Conservation (phyloP, 2,888 invertebrate species). For the Antheraea yamamai region DNA sequence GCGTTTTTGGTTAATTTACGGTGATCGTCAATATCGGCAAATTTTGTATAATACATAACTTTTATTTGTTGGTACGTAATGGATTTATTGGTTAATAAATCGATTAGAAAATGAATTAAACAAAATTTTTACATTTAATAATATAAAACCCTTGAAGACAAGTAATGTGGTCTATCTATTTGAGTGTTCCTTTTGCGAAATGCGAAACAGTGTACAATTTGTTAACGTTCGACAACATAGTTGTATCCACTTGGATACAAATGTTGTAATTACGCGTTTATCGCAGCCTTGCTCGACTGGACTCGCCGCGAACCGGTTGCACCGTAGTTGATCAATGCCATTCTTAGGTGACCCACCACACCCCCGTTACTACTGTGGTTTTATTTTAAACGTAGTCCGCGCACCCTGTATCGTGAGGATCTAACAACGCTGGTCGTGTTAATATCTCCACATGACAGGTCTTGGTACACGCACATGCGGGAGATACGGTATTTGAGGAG, state of each 20-base stretch:
- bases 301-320: constrained; percentile 68
- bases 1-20: no score
- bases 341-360: constrained; percentile 37
- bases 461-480: constrained; percentile 29
- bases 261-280: constrained; percentile 61
- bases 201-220: background rate
- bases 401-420: constrained; percentile 17
- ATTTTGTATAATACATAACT: no score
- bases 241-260: constrained; percentile 35
- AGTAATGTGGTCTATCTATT: background rate
- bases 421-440: constrained; percentile 25
- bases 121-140: background rate
- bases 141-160: background rate
- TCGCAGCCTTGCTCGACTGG: constrained; percentile 56
- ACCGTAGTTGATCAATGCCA: constrained; percentile 52
- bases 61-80: no score
- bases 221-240: constrained; percentile 14
- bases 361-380: constrained; percentile 23
- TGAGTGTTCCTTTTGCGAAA: background rate
- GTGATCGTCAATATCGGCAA: no score
- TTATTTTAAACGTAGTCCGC: background rate
- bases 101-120: no score
- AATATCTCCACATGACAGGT: constrained; percentile 26
- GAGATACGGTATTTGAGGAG: constrained; percentile 23
- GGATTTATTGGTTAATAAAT: no score